Base-by-base conservation (phyloP, 2,113 vertebrate species). In the Datnioides undecimradiatus region DNA sequence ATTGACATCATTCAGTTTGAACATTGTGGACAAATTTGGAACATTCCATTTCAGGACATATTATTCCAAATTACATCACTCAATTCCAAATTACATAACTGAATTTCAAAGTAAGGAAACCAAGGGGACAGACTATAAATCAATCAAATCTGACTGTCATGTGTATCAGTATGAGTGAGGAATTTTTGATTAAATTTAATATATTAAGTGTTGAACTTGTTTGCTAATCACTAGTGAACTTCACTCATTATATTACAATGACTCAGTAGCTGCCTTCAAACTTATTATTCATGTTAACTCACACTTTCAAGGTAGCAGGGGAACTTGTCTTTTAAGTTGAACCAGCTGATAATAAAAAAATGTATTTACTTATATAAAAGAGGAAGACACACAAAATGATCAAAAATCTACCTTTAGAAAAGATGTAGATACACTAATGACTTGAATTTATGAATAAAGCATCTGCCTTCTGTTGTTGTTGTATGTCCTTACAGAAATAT, bases 361-460 rank as follows among this genome's bases (percentile, higher is more conserved):
- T n/a, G n/a, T n/a, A n/a, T n/a, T n/a, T n/a, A n/a, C n/a, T n/a
- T n/a, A n/a, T n/a, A n/a, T 57, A 5, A 21, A 31, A 43, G 9
- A 57, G 19, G 4, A 16, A n/a, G 3, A 31, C 5, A 6, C 19
- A 43, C 38, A 16, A 12, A 45, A 17, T 33, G 23, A 11, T 57
- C 40, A 29, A 7, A 64, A 21, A 36, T 21, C 6, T 46, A 21
- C 5, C 5, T 46, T 46, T n/a, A 48, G n/a, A 5, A 21, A 31
- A 43, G 9, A 57, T 11, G 4, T 10, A n/a, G 3, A 31, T 5
- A 6, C 19, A 43, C 38, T n/a, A 48, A 45, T 60, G 0, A 33
- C n/a, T 3, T 41, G 12, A 40, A 75, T 80, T 34, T 45, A 45
- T 82, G 66, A 80, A 80, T 83, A 34, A 73, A 76, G 29, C 19